These are phyloP conservation scores for Drosophila fuyamai DNA, from an alignment of 1,140 invertebrate genomes.

Conservation along the genomic window DNA sequence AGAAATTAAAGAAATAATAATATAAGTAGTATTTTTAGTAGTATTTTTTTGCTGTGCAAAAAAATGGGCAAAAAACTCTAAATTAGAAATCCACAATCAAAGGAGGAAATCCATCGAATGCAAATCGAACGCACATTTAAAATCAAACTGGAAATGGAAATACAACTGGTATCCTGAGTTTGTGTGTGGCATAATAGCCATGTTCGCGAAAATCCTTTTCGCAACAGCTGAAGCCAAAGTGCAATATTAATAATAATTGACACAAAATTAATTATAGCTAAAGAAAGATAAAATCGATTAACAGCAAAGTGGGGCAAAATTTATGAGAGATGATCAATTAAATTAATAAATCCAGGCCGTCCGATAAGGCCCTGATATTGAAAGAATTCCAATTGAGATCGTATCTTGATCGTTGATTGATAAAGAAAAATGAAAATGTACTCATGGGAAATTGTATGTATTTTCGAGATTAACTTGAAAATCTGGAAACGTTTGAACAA, in stretches of 20 bases:
- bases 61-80: neutral
- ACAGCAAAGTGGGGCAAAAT: neutral
- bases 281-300: slow-evolving; percentile 9
- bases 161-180: slow-evolving; percentile 10
- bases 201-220: slow-evolving; percentile 14
- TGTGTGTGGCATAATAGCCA: slow-evolving; percentile 11
- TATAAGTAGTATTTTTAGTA: neutral
- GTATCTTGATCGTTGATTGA: slow-evolving; percentile 7
- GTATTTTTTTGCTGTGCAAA: neutral
- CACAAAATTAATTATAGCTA: slow-evolving; percentile 11
- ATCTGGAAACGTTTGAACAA: neutral
- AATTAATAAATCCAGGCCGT: neutral
- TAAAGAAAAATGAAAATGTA: neutral
- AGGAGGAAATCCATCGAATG: slow-evolving; percentile 21
- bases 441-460: neutral
- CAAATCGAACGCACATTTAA: slow-evolving; percentile 20
- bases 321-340: slow-evolving; percentile 4
- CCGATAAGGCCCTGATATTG: slow-evolving; percentile 5
- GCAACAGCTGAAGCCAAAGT: neutral
- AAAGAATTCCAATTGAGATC: slow-evolving; percentile 1
- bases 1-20: neutral
- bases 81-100: neutral
- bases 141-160: slow-evolving; percentile 28
- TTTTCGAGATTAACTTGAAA: neutral
- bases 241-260: slow-evolving; percentile 13